A percentile compares a stretch with the other conserved stretches of the same genome.
Evolutionary conservation across 1,140 invertebrate species (phyloP).

Genomic region (Cheumatopsyche charites): DNA sequence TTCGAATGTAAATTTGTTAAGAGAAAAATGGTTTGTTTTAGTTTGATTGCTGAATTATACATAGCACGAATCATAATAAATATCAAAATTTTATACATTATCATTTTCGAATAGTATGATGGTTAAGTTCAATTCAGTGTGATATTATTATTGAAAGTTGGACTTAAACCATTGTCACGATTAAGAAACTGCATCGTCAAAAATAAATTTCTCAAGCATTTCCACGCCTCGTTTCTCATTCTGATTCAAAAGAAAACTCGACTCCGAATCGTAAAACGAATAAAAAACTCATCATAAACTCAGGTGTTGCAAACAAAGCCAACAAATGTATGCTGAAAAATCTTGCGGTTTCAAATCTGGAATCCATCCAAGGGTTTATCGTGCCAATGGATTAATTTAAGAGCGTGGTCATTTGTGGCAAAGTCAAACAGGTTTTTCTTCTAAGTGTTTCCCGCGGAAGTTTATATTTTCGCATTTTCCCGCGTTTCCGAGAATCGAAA

Average conservation of each 20-base stretch:
- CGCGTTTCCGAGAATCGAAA: too few relatives aligned
- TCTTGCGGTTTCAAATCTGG: neutral
- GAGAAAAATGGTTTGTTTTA: too few relatives aligned
- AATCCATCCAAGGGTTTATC: neutral
- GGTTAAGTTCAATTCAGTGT: too few relatives aligned
- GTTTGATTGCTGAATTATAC: too few relatives aligned
- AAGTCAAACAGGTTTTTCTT: neutral
- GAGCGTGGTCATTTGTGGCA: slow-evolving; percentile 7
- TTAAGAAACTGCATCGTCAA: too few relatives aligned
- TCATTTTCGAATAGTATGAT: too few relatives aligned
- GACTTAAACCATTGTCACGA: too few relatives aligned
- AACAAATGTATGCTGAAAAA: neutral
- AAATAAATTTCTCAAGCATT: too few relatives aligned
- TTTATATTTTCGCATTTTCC: neutral
- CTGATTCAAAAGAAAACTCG: neutral
- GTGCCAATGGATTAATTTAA: slow-evolving; percentile 22
- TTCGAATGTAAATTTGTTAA: too few relatives aligned
- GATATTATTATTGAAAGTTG: too few relatives aligned
- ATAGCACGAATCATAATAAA: too few relatives aligned
- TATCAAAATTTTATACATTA: too few relatives aligned
- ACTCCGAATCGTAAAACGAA: neutral
- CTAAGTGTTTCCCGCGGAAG: neutral
- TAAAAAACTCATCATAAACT: neutral
- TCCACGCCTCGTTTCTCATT: neutral
- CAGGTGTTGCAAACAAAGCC: neutral